Base-by-base conservation (phyloP, 2,797 vertebrate genomes). In the Paramormyrops hopkinsi region DNA sequence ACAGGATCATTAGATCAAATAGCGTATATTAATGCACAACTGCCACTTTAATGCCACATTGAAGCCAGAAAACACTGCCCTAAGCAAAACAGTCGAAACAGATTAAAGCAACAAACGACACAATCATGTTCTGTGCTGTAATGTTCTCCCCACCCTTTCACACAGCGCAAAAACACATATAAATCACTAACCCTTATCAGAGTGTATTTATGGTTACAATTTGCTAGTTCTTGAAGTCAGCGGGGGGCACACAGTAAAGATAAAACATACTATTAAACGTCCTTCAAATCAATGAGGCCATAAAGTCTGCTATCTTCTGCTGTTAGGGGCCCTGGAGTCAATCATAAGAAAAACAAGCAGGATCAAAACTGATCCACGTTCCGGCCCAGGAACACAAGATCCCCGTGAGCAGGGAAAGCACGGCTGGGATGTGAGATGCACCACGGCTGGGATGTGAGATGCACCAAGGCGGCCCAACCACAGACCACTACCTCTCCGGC, bases 321-420 rank as follows among this genome's bases (percentile, higher is more conserved):
- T 54, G 25, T 48, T 25, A 85, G 14, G 41, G 25, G n/a, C 11
- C 19, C 82, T 54, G 84, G 48, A 54, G n/a, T 86, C 25, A 53
- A 76, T 29, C 25, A 46, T 51, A 8, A 89, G 86, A 12, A 89
- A 89, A 89, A 73, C 50, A 54, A n/a, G 19, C 48, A 17, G 79
- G 54, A 11, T 46, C 29, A 82, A 51, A 88, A 12, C 37, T 90
- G 89, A 88, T 73, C 37, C 22, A n/a, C 9, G 44, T 11, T 88
- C 50, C 22, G 22, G 51, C 86, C 41, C 37, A 25, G 73, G 89
- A 86, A 48, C 59, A 50, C 2, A 37, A 83, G 14, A 48, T 82
- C 44, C 22, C 25, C 33, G 37, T 83, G 51, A n/a, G 17, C 7
- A 9, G 76, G 37, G 76, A n/a, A 46, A 82, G 37, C 76, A 46